Base-by-base conservation (phyloP, 2,113 vertebrate species). In the Calyptomena viridis region DNA sequence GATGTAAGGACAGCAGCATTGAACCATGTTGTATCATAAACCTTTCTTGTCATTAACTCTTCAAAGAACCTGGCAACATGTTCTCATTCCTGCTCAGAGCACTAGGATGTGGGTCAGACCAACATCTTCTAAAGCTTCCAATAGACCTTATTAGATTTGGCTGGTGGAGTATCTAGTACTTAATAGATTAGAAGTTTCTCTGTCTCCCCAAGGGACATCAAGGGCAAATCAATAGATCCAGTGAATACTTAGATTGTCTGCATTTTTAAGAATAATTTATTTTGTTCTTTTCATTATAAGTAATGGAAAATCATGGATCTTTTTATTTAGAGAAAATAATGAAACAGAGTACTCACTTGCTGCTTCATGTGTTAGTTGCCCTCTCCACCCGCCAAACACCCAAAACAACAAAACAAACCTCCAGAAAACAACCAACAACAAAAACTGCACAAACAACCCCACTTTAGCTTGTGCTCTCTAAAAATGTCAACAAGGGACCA, bases 21-120 rank as follows among this genome's bases (percentile, higher is more conserved):
- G 35, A 68, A 60, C n/a, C 31, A 11, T 0, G 0, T 12, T 28
- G 12, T 42, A 1, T 22, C 28, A 27, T 66, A 60, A 66, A 4
- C 8, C 44, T 82, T 68, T 20, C 44, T 62, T 2, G 1, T 20
- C 14, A 21, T 23, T 44, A 39, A 12, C 8, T 25, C 46, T 90
- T 40, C 47, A 68, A 84, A 89, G 28, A 12, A 21, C 17, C 5
- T 7, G 12, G 25, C 33, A 75, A 25, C 14, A 30, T 25, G 20
- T 60, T 49, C 4, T 17, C 62, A 14, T 39, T 93, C 21, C 56
- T 3, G 2, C 44, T 79, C 22, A 37, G 46, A 83, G 49, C 18
- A 39, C 23, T 19, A 66, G 35, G 4, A 6, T 20, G 16, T 64
- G 27, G 4, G 21, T 40, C 37, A 81, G 31, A 31, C 11, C 9